Percentiles rank a stretch among this genome's conserved stretches.
Evolutionary conservation across 2,888 invertebrate genomes (phyloP).

Genomic region (Aromia moschata): DNA sequence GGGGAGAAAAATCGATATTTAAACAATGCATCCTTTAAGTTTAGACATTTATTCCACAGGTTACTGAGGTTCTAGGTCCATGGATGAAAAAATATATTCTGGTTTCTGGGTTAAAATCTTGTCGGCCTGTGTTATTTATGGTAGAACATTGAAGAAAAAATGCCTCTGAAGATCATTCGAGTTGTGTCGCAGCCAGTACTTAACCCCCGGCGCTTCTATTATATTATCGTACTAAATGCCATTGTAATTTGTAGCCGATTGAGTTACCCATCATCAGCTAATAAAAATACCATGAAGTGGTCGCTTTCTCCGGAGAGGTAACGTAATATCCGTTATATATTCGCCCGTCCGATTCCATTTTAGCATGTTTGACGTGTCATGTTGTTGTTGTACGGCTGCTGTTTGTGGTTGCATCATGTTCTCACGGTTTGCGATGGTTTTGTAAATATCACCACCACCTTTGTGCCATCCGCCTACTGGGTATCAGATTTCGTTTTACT

Average conservation of each 20-base stretch:
- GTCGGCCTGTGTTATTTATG: too few species aligned
- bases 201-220: conserved; percentile 6
- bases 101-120: too few species aligned
- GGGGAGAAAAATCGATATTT: too few species aligned
- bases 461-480: too few species aligned
- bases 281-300: conserved; percentile 59
- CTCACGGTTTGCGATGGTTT: background rate
- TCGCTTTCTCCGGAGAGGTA: conserved; percentile 61
- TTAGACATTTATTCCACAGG: too few species aligned
- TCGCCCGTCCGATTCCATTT: conserved; percentile 12
- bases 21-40: too few species aligned
- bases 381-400: conserved; percentile 9
- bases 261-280: conserved; percentile 58
- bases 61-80: too few species aligned
- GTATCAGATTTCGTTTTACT: conserved; percentile 19
- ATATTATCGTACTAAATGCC: conserved; percentile 25
- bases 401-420: conserved; percentile 9
- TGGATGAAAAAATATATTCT: too few species aligned
- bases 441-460: conserved; percentile 25
- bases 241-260: conserved; percentile 58
- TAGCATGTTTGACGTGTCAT: conserved; percentile 16
- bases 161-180: too few species aligned
- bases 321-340: conserved; percentile 41
- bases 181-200: conserved; percentile 1
- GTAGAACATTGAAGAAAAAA: too few species aligned